These are phyloP conservation scores for Sebastiscus albofasciatus DNA, from an alignment of 2,797 vertebrate genomes.

Conservation along the genomic window DNA sequence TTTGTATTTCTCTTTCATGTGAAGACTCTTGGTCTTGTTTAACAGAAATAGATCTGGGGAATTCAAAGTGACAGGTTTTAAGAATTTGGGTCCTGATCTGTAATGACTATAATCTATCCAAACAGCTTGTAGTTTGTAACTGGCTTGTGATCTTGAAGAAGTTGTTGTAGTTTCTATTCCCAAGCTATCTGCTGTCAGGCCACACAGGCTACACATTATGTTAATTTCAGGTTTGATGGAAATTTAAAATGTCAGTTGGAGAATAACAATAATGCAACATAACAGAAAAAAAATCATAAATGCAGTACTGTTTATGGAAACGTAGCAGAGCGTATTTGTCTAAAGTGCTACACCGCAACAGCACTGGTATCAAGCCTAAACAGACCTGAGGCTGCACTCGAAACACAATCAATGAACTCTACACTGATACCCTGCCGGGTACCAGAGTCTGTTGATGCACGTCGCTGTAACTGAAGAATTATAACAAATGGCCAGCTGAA, in stretches of 20 bases:
- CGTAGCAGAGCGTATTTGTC: not conserved
- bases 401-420: constrained; percentile 44
- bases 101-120: not conserved
- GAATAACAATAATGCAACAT: not conserved
- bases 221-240: not conserved
- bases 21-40: not conserved
- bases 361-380: constrained; percentile 2
- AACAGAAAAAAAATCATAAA: not conserved
- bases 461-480: constrained; percentile 18
- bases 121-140: not conserved
- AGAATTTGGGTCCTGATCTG: not conserved
- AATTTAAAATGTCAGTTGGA: not conserved
- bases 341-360: not conserved
- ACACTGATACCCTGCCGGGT: constrained; percentile 26
- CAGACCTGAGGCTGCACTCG: constrained; percentile 38
- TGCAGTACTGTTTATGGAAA: not conserved
- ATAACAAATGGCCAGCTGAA: constrained; percentile 20
- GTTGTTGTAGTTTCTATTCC: not conserved
- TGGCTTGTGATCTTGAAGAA: not conserved
- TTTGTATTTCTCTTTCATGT: not conserved
- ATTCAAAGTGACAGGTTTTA: not conserved
- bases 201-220: not conserved
- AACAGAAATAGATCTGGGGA: not conserved
- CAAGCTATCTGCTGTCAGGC: not conserved
- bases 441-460: constrained; percentile 24